These are phyloP conservation scores for Salminus brasiliensis DNA, from an alignment of 2,113 vertebrate species.

Conservation along the genomic window DNA sequence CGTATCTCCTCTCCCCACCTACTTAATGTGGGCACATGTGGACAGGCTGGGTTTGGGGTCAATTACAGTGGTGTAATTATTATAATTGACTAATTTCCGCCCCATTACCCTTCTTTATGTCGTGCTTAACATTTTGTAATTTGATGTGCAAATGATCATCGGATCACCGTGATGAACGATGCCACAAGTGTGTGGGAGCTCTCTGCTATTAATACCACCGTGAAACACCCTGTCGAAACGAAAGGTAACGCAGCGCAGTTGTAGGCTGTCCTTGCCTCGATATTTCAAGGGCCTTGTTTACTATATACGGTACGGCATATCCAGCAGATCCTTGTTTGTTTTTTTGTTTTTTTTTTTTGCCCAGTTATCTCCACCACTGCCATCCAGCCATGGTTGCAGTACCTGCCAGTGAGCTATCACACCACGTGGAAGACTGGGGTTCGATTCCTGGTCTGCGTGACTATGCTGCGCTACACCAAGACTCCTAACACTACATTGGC, in stretches of 20 bases:
- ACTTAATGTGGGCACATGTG: slow-evolving; percentile 53
- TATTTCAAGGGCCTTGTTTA: neutral
- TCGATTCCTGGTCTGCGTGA: no score
- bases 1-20: slow-evolving; percentile 22
- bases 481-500: no score
- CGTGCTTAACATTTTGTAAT: slow-evolving; percentile 64
- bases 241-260: slow-evolving; percentile 31
- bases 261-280: slow-evolving; percentile 24
- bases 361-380: no score
- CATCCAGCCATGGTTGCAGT: no score
- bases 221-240: slow-evolving; percentile 59
- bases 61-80: slow-evolving; percentile 70
- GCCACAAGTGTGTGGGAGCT: slow-evolving; percentile 41
- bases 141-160: slow-evolving; percentile 65
- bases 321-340: no score
- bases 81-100: slow-evolving; percentile 70
- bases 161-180: slow-evolving; percentile 63
- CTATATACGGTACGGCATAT: neutral
- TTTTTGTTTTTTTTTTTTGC: no score
- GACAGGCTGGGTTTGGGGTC: slow-evolving; percentile 66
- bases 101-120: slow-evolving; percentile 73
- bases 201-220: slow-evolving; percentile 62
- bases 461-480: no score
- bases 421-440: no score
- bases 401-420: neutral